phyloP scores from a whole-genome alignment of 2,113 vertebrate species.

The Melanocharis versteri region DNA sequence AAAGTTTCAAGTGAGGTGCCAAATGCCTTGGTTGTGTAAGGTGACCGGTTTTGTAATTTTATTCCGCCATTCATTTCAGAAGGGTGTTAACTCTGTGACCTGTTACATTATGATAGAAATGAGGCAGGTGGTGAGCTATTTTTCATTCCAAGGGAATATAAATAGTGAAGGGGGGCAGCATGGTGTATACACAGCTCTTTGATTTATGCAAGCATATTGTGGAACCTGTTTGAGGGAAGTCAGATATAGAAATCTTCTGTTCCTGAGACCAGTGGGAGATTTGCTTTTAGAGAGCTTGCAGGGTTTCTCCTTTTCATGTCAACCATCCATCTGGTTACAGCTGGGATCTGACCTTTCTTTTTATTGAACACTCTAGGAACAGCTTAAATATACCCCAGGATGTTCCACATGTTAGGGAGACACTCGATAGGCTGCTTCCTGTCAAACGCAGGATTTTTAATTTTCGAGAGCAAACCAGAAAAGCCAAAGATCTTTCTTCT shows the following conservation, averaged over 20 bases:
- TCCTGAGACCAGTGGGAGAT: conserved; percentile 5
- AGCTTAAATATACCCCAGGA: not conserved
- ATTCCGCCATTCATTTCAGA: conserved; percentile 13
- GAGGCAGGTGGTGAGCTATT: conserved; percentile 63
- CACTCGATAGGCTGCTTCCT: not conserved
- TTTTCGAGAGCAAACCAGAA: not conserved
- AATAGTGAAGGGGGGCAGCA: conserved; percentile 47
- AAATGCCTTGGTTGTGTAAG: not conserved
- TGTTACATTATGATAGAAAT: conserved; percentile 48
- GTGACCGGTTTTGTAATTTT: not conserved
- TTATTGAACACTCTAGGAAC: not conserved
- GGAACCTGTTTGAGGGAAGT: conserved; percentile 5
- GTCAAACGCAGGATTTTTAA: not conserved
- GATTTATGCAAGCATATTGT: conserved; percentile 53
- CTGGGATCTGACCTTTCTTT: not conserved
- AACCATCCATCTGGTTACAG: not conserved
- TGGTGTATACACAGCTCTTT: conserved; percentile 17
- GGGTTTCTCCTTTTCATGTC: not conserved
- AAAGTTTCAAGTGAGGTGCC: not conserved
- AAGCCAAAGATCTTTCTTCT: not conserved
- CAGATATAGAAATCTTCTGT: conserved; percentile 33
- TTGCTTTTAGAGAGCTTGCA: not conserved
- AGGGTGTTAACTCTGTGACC: conserved; percentile 16
- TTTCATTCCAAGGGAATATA: conserved; percentile 52
- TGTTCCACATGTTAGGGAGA: not conserved